phyloP scores from a whole-genome alignment of 2,888 invertebrate genomes.

The Lithophane semibrunnea region DNA sequence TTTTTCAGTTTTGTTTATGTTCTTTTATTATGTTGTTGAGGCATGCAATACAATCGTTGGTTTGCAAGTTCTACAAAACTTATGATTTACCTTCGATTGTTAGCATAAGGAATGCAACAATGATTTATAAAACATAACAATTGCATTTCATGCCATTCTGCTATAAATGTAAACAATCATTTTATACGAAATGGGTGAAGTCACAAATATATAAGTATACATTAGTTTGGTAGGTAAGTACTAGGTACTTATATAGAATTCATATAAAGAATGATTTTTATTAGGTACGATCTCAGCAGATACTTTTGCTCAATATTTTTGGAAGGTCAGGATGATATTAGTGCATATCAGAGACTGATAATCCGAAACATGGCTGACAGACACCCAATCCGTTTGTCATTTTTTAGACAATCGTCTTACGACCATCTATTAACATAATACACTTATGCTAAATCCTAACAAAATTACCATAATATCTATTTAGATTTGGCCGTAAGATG shows the following conservation, averaged over 20 bases:
- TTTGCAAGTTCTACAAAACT: constrained; percentile 35
- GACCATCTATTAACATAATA: neutral
- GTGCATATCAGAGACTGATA: neutral
- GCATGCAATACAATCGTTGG: constrained; percentile 22
- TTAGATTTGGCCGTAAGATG: neutral
- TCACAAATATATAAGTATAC: neutral
- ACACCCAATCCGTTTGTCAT: neutral
- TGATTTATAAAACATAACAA: constrained; percentile 14
- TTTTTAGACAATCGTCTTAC: neutral
- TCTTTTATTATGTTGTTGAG: constrained; percentile 31
- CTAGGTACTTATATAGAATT: neutral
- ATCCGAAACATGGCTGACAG: neutral
- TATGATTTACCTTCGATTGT: constrained; percentile 35
- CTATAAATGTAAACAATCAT: constrained; percentile 19
- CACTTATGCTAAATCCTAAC: neutral
- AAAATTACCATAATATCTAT: neutral
- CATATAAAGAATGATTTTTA: neutral
- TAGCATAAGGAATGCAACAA: constrained; percentile 19
- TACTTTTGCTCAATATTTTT: neutral
- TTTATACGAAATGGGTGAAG: constrained; percentile 19
- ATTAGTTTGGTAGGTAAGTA: neutral
- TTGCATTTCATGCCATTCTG: constrained; percentile 24
- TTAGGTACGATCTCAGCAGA: neutral
- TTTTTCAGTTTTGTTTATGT: constrained; percentile 56
- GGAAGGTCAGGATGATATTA: neutral